These are phyloP conservation scores for Dendroctonus ponderosae DNA, from an alignment of 1,140 invertebrate species.

Conservation along the genomic window DNA sequence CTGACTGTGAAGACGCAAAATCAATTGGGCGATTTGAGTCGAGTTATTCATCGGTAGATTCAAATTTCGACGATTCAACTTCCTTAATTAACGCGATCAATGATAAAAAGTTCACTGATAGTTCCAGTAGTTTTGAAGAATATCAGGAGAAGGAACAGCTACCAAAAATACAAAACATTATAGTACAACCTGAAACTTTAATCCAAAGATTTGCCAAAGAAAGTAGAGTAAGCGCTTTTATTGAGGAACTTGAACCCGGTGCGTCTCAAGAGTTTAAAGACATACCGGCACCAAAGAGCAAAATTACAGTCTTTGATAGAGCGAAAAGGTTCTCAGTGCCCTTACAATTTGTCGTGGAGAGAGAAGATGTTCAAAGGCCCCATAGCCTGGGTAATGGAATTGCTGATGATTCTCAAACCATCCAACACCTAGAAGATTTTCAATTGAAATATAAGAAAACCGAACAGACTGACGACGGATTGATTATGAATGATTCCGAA, in stretches of 20 bases:
- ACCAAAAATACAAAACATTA: not conserved
- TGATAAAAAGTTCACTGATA: constrained; percentile 15
- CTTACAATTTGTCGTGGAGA: not conserved
- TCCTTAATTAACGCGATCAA: not conserved
- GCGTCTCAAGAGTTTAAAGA: constrained; percentile 17
- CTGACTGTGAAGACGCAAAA: constrained; percentile 1
- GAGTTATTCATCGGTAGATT: not conserved
- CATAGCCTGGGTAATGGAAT: not conserved
- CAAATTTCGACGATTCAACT: constrained; percentile 6
- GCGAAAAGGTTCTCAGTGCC: constrained; percentile 17
- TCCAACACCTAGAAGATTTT: too few species aligned
- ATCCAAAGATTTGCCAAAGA: constrained; percentile 24
- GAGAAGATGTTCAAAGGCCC: not conserved
- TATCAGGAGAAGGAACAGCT: not conserved
- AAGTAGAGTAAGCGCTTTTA: constrained; percentile 13
- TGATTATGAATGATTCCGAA: too few species aligned
- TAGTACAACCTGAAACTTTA: constrained; percentile 7
- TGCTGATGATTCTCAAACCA: not conserved
- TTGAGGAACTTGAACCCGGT: constrained; percentile 21
- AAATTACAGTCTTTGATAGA: not conserved
- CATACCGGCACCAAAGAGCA: constrained; percentile 23
- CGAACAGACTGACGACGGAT: too few species aligned
- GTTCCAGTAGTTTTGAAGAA: constrained; percentile 28
- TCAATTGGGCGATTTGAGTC: not conserved
- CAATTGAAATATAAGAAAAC: too few species aligned